Evolutionary conservation across 1,140 invertebrate genomes (phyloP), one percentile per base, ranked within the genome.

Genomic region (Scaptomyza hsui): DNA sequence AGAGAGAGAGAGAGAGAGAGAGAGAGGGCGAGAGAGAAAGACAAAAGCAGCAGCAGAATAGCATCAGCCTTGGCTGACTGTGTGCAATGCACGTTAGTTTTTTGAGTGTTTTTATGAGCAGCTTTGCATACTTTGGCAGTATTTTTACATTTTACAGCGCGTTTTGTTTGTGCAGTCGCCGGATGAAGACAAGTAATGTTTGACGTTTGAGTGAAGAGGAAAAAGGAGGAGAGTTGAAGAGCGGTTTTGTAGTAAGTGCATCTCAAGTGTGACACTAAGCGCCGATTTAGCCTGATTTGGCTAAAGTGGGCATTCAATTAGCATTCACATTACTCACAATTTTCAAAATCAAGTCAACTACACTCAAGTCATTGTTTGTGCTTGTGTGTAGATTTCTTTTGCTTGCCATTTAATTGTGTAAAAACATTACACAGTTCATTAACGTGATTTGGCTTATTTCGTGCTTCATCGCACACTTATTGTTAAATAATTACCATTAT

Each of bases 41-140:
- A n/a, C n/a, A n/a, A n/a, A 29, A 39, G 42, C 75, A 19, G 32
- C 51, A 59, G 62, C 52, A 75, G 48, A n/a, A 59, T 53, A 65
- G 53, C 55, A 72, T 42, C 56, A 63, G 55, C 53, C 12, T 37
- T 61, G 75, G 51, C 53, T 35, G 59, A 21, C 69, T 85, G 7
- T 29, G 26, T 29, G 68, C 77, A 70, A 75, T 81, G 78, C 78
- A 86, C 74, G 74, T 71, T 88, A 78, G 65, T 71, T 88, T 29
- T 75, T 78, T 62, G 72, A 86, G 82, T 81, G 82, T 86, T 88
- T 86, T 86, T 88, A 86, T 85, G 82, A 86, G 82, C 74, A 75
- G 82, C 82, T 86, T 86, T 88, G 77, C 81, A 86, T 85, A 85
- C 81, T 85, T 85, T 85, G 81, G 64, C 77, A 81, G 81, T 80